phyloP scores from a whole-genome alignment of 64 coral and sea anemone species.

The Catalaphyllia jardinei region DNA sequence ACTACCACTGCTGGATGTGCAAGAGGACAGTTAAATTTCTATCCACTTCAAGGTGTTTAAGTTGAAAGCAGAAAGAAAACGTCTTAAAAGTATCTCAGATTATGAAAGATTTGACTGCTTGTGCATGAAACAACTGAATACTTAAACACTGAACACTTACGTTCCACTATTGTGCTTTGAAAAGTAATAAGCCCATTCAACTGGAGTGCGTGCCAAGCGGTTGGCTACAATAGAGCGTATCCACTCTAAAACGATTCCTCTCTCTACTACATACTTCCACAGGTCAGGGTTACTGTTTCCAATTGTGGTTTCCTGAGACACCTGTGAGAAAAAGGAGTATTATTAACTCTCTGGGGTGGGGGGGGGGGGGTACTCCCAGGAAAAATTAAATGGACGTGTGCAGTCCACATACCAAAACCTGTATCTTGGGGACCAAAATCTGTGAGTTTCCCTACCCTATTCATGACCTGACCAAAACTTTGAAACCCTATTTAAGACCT shows the following conservation, averaged over 20 bases:
- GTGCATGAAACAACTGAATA: too few species aligned
- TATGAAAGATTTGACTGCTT: too few species aligned
- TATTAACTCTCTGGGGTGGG: not conserved
- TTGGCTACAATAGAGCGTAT: constrained; percentile 78
- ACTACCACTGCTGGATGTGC: too few species aligned
- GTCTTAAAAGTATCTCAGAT: too few species aligned
- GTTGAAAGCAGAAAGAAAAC: too few species aligned
- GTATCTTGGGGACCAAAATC: too few species aligned
- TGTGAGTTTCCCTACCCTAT: too few species aligned
- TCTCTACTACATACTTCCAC: constrained; percentile 77
- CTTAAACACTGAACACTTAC: constrained; percentile 50
- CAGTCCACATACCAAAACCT: too few species aligned
- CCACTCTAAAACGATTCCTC: constrained; percentile 80
- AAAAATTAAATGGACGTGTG: too few species aligned
- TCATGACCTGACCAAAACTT: not conserved
- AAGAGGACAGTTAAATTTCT: too few species aligned
- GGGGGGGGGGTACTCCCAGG: not conserved
- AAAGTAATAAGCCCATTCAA: constrained; percentile 82
- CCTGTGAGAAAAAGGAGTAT: constrained; percentile 42
- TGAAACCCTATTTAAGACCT: not conserved
- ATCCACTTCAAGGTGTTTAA: too few species aligned
- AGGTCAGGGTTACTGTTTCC: constrained; percentile 77
- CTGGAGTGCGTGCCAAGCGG: constrained; percentile 54
- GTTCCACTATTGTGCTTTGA: constrained; percentile 95
- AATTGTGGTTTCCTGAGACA: constrained; percentile 95